These are phyloP conservation scores for Tenodera sinensis DNA, from an alignment of 2,888 invertebrate genomes.

Conservation along the genomic window DNA sequence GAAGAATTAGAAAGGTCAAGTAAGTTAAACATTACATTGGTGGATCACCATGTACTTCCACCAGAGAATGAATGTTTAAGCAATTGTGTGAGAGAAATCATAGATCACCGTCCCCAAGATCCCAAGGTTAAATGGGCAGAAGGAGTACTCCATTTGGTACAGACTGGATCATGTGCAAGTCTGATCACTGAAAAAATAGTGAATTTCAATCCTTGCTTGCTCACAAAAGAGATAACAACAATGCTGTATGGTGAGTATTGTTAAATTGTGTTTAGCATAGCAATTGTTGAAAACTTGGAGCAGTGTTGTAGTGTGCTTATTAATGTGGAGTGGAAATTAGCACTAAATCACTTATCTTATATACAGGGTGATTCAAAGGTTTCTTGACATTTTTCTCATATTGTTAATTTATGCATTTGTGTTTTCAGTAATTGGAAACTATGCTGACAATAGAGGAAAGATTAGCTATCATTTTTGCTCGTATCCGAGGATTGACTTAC, in stretches of 20 bases:
- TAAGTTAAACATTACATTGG: neutral
- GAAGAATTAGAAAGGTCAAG: neutral
- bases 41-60: constrained; percentile 2
- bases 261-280: neutral
- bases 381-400: too few species aligned
- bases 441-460: too few species aligned
- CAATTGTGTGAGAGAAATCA: neutral
- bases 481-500: too few species aligned
- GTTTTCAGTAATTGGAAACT: too few species aligned
- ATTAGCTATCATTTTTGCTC: too few species aligned
- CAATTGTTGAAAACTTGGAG: too few species aligned
- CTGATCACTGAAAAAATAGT: neutral
- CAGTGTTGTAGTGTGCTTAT: too few species aligned
- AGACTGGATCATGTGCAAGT: neutral
- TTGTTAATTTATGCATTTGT: too few species aligned
- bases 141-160: neutral
- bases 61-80: neutral
- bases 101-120: constrained; percentile 2
- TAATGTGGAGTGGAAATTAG: too few species aligned
- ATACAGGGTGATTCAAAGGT: too few species aligned
- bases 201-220: neutral
- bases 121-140: neutral
- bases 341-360: too few species aligned
- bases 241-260: constrained; percentile 3
- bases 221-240: neutral